Percentiles rank a stretch among this genome's conserved stretches.
Conservation (phyloP, 2,888 invertebrate genomes). For the Drosophila putrida region DNA sequence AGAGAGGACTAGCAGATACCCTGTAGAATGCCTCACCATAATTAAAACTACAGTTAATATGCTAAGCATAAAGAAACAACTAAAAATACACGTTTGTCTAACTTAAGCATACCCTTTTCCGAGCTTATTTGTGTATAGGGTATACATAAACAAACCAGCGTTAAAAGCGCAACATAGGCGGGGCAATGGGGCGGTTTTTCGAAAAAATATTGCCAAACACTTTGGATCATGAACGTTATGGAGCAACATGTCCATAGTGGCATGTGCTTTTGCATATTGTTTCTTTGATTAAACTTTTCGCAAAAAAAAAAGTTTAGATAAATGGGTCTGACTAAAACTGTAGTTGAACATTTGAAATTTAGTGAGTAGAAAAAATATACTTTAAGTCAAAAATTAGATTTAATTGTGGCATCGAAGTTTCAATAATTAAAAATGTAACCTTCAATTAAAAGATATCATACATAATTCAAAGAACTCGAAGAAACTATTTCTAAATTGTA, state of each 20-base stretch:
- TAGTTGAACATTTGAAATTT: background rate
- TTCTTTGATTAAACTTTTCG: constrained; percentile 20
- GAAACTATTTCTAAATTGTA: constrained; percentile 45
- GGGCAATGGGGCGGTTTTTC: constrained; percentile 23
- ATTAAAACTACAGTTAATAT: no score
- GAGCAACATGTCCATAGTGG: constrained; percentile 23
- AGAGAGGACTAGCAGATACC: background rate
- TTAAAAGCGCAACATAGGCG: constrained; percentile 44
- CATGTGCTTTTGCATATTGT: constrained; percentile 29
- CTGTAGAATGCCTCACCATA: background rate
- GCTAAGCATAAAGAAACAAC: no score
- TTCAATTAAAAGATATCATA: constrained; percentile 54
- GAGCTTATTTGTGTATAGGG: constrained; percentile 1
- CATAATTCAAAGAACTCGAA: constrained; percentile 62
- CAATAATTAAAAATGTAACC: constrained; percentile 36
- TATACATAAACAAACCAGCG: constrained; percentile 42
- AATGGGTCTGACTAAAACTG: constrained; percentile 12
- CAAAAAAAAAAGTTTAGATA: constrained; percentile 4
- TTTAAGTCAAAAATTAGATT: background rate
- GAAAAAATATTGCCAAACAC: constrained; percentile 45
- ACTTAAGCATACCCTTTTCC: background rate
- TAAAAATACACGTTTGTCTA: background rate
- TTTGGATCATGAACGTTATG: constrained; percentile 39
- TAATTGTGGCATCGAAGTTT: background rate
- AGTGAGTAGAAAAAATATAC: background rate